Conservation (phyloP, 2,888 invertebrate species). For the Cecidostiba fungosa region DNA sequence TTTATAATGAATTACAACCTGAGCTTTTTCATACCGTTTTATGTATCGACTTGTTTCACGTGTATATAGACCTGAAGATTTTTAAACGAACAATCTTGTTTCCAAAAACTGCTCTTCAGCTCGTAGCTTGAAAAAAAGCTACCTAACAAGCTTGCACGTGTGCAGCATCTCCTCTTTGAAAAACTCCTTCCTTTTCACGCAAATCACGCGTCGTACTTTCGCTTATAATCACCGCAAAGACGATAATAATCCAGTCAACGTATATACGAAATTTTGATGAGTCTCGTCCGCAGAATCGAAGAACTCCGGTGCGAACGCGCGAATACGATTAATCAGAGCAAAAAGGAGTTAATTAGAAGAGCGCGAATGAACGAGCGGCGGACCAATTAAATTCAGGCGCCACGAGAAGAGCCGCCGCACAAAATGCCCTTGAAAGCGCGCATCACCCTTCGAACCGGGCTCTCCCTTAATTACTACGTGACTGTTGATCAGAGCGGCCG, state of each 20-base stretch:
- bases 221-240: conserved; percentile 9
- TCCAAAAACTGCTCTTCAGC: background rate
- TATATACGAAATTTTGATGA: conserved; percentile 54
- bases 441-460: conserved; percentile 48
- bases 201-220: conserved; percentile 24
- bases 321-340: conserved; percentile 56
- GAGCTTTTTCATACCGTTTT: background rate
- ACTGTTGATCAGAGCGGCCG: conserved; percentile 58
- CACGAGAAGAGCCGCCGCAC: conserved; percentile 26
- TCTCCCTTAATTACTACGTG: conserved; percentile 63
- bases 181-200: background rate
- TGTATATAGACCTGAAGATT: too few relatives aligned
- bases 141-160: background rate
- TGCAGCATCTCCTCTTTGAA: background rate
- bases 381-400: conserved; percentile 64
- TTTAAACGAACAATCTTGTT: background rate
- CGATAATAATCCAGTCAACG: background rate
- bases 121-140: background rate
- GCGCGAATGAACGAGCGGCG: conserved; percentile 39
- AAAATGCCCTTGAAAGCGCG: conserved; percentile 44
- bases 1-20: background rate
- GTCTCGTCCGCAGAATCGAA: conserved; percentile 17
- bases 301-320: conserved; percentile 28
- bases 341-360: conserved; percentile 62
- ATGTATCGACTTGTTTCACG: background rate